Conservation (phyloP, 2,797 vertebrate species). For the Cheirogaleus major region DNA sequence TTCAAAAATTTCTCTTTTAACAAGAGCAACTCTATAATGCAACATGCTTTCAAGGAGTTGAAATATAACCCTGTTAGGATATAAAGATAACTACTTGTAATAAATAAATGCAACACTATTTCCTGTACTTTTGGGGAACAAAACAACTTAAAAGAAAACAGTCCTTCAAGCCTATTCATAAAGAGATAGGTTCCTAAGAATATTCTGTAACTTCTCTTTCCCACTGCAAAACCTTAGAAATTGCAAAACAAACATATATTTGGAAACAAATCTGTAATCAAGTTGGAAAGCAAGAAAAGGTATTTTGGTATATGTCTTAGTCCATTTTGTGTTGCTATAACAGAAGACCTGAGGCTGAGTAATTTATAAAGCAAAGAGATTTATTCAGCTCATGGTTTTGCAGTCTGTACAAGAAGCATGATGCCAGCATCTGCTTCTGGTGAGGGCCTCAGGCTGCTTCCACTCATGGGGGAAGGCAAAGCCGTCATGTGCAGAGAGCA, state of each 20-base stretch:
- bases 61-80: conserved; percentile 58
- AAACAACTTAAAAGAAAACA: conserved; percentile 51
- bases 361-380: neutral
- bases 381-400: neutral
- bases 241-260: neutral
- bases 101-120: conserved; percentile 60
- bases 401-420: neutral
- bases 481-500: neutral
- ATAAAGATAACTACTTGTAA: conserved; percentile 64
- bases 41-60: conserved; percentile 68
- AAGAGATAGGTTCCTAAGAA: neutral
- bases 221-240: neutral
- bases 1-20: conserved; percentile 69
- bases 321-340: neutral
- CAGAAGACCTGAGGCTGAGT: neutral
- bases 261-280: neutral
- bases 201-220: neutral
- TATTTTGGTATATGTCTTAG: neutral
- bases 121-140: conserved; percentile 53
- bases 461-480: neutral
- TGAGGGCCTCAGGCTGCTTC: neutral
- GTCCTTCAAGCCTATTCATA: conserved; percentile 45
- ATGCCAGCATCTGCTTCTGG: neutral
- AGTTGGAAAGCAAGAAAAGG: neutral
- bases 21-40: conserved; percentile 65